Evolutionary conservation across 2,888 invertebrate genomes (phyloP).

Genomic region (Drosophila pullipes): DNA sequence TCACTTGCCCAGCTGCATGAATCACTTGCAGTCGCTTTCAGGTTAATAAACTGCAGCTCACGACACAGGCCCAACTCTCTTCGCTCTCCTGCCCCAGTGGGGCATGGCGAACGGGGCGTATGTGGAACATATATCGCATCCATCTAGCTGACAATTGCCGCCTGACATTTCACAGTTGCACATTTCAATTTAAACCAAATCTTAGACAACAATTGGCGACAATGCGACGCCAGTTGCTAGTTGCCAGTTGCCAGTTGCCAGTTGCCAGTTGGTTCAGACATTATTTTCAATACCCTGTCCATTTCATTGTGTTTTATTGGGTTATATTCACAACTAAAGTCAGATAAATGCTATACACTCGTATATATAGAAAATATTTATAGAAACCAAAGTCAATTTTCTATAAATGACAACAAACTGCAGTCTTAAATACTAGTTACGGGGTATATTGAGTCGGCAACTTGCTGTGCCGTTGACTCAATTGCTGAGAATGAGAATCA

Average conservation of each 20-base stretch:
- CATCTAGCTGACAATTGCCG: constrained; percentile 78
- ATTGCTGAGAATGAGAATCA: constrained; percentile 23
- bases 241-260: no score
- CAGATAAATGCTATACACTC: background rate
- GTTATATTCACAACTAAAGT: background rate
- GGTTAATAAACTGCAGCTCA: constrained; percentile 57
- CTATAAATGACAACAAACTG: background rate
- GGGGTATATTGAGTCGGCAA: background rate
- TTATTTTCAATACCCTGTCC: constrained; percentile 10
- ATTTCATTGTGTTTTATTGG: background rate
- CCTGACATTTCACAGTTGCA: constrained; percentile 83
- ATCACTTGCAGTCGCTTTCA: constrained; percentile 37
- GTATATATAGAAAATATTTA: background rate
- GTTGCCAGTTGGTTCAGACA: constrained; percentile 4
- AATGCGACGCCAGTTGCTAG: constrained; percentile 53
- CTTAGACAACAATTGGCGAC: constrained; percentile 63
- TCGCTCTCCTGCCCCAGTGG: background rate
- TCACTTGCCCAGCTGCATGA: constrained; percentile 31
- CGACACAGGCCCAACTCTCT: background rate
- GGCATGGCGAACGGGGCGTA: constrained; percentile 59
- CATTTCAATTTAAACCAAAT: constrained; percentile 82
- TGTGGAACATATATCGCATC: constrained; percentile 70
- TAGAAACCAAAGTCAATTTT: background rate
- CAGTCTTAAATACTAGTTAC: background rate
- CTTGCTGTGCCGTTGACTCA: constrained; percentile 4